Percentiles rank a stretch among this genome's conserved stretches.
Evolutionary conservation across 1,140 invertebrate genomes (phyloP).

Genomic region (Hylaeus anthracinus): DNA sequence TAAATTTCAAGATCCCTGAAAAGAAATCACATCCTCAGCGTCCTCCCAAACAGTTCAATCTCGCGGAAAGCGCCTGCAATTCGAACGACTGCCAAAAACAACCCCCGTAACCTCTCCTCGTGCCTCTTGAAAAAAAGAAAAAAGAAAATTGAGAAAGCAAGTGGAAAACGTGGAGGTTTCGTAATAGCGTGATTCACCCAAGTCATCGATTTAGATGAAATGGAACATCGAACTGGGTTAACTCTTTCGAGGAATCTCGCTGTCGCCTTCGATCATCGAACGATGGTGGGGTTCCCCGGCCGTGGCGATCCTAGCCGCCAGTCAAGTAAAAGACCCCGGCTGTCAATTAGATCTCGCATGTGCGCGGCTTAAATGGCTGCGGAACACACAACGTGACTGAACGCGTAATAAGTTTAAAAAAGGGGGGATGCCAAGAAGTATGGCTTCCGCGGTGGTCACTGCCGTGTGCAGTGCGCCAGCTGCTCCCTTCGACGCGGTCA

Average conservation of each 20-base stretch:
- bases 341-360: constrained; percentile 66
- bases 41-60: too few species aligned
- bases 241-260: neutral
- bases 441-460: constrained; percentile 68
- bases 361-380: constrained; percentile 65
- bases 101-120: neutral
- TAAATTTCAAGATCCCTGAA: too few species aligned
- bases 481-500: constrained; percentile 39
- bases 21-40: too few species aligned
- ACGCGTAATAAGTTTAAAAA: constrained; percentile 75
- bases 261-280: constrained; percentile 29
- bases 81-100: constrained; percentile 1
- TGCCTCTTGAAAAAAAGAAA: too few species aligned
- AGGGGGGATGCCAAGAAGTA: constrained; percentile 53
- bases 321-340: constrained; percentile 16
- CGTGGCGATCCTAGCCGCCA: neutral
- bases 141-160: too few species aligned
- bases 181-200: too few species aligned
- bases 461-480: constrained; percentile 39
- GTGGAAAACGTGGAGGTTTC: too few species aligned
- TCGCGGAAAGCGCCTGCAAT: neutral
- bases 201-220: neutral
- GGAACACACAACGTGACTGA: constrained; percentile 68
- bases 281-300: too few species aligned
- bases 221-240: constrained; percentile 26